Evolutionary conservation across 1,140 invertebrate genomes (phyloP), one percentile per base, ranked within the genome.

Genomic region (Ceratina japonica): DNA sequence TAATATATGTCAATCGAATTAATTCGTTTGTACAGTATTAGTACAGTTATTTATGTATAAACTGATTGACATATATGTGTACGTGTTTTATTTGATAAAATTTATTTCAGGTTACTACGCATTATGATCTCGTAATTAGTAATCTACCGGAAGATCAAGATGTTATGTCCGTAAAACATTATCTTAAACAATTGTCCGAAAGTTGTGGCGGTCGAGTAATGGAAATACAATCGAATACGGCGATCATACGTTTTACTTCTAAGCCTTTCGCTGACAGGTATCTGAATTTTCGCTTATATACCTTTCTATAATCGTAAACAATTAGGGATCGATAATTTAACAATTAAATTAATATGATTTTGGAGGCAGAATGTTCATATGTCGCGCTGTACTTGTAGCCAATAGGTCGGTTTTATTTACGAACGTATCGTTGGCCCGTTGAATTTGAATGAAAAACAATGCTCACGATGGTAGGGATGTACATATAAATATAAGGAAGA

Each of bases 141-240:
- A 94, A 94, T 78, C 92, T 94, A 82, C 93, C 93, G 16, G 86
- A 92, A 76, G 91, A 93, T 74, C 90, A 92, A 73, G 91, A 92
- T 78, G 83, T 90, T 76, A 88, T 88, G 65, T 90, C 89, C 71
- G 91, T 95, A 54, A 93, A 92, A 75, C 93, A 93, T 75, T 92
- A 95, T 24, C 91, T 98, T 20, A 94, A 95, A 72, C 93, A 95
- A 78, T 90, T 97, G 51, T 96, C 95, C 3, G 94, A 95, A 82
- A 97, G 97, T 90, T 97, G 96, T 90, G 97, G 97, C 15, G 97
- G 97, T 16, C 94, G 95, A 83, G 95, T 97, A 16, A 86, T 96
- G 0, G 90, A 93, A 79, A 92, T 97, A 20, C 93, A 93, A 18
- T 93, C 93, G 22, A 93, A 94, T 65, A 94, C 93, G 78, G 96